A percentile compares a stretch with the other conserved stretches of the same genome.
Conservation (phyloP, 2,797 vertebrate species). For the Amazona finschi region DNA sequence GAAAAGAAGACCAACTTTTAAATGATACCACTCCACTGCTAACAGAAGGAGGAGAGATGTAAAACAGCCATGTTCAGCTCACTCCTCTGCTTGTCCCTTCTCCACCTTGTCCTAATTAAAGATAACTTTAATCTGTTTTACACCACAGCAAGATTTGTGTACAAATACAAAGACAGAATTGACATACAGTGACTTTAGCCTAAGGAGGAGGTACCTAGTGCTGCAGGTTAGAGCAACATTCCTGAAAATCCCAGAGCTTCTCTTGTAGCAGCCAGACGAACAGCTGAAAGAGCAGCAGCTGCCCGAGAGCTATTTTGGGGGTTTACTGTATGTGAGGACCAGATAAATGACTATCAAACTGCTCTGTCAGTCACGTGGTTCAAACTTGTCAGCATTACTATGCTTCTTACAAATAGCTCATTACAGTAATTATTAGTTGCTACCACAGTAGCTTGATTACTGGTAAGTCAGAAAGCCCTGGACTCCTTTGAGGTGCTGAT, state of each 20-base stretch:
- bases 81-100: not conserved
- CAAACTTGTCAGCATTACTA: not conserved
- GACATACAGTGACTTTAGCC: not conserved
- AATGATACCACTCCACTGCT: not conserved
- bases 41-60: not conserved
- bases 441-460: slow-evolving; percentile 3
- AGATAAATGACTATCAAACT: not conserved
- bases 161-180: not conserved
- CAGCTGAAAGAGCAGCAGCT: slow-evolving; percentile 17
- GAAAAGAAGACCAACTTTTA: not conserved
- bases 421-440: slow-evolving; percentile 53
- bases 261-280: not conserved
- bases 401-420: slow-evolving; percentile 46
- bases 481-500: not conserved
- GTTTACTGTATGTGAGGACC: not conserved
- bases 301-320: not conserved
- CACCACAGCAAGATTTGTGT: not conserved
- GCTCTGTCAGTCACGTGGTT: slow-evolving; percentile 5
- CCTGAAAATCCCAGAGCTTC: not conserved
- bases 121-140: not conserved
- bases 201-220: not conserved
- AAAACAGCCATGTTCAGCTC: not conserved
- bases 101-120: not conserved
- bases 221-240: not conserved
- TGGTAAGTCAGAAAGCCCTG: slow-evolving; percentile 18